A percentile compares a stretch with the other conserved stretches of the same genome.
These are phyloP conservation scores for Seira musarum DNA, from an alignment of 2,888 invertebrate species.

Conservation along the genomic window DNA sequence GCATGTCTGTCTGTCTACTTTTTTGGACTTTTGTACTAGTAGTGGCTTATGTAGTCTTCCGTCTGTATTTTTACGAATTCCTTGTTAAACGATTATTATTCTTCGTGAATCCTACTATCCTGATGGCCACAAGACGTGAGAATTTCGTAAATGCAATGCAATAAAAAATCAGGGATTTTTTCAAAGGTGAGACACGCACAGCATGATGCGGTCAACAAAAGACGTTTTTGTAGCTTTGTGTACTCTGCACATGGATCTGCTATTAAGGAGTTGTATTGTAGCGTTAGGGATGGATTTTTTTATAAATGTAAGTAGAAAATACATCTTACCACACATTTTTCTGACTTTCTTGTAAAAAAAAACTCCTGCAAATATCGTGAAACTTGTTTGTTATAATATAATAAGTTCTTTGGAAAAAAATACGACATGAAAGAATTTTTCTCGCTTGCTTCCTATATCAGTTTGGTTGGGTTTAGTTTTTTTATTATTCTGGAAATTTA, in stretches of 20 bases:
- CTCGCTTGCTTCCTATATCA: no score
- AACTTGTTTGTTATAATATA: no score
- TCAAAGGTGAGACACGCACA: constrained; percentile 46
- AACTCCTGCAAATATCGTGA: no score
- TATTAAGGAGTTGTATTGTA: no score
- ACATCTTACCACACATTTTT: no score
- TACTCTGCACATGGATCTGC: neutral
- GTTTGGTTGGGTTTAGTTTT: no score
- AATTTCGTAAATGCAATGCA: constrained; percentile 33
- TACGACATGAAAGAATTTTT: no score
- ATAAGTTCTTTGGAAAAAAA: no score
- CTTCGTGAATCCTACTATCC: constrained; percentile 23
- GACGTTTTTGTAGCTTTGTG: neutral
- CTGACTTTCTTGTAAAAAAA: no score
- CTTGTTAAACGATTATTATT: constrained; percentile 26
- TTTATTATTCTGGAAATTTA: constrained; percentile 33
- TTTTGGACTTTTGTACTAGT: neutral
- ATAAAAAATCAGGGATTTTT: constrained; percentile 29
- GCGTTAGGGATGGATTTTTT: no score
- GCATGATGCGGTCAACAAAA: constrained; percentile 30
- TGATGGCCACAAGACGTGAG: constrained; percentile 47
- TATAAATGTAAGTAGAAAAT: no score
- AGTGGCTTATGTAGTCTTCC: neutral
- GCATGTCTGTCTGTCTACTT: constrained; percentile 10
- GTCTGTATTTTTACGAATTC: constrained; percentile 13